Conservation (phyloP, 2,797 vertebrate species). For the Bovichtus diacanthus region DNA sequence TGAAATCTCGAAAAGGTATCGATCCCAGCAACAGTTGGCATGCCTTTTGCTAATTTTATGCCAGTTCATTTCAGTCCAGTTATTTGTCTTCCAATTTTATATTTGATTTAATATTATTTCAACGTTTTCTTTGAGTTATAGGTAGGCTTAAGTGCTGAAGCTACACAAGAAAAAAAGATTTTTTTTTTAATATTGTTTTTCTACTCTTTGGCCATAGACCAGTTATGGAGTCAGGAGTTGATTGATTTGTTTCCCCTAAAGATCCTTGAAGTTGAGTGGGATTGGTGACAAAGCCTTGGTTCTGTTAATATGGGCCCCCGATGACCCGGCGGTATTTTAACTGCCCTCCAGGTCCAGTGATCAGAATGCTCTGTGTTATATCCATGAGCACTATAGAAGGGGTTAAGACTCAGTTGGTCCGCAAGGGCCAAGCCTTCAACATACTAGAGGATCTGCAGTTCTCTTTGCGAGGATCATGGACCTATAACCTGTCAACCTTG, state of each 20-base stretch:
- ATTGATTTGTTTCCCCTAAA: constrained; percentile 83
- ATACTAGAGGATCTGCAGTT: constrained; percentile 70
- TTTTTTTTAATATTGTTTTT: constrained; percentile 42
- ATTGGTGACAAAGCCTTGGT: constrained; percentile 83
- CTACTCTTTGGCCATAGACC: constrained; percentile 37
- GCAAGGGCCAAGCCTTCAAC: constrained; percentile 78
- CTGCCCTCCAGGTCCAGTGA: constrained; percentile 74
- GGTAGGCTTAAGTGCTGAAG: constrained; percentile 5
- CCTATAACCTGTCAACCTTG: constrained; percentile 68
- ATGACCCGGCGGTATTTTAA: constrained; percentile 82
- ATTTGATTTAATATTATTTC: background rate
- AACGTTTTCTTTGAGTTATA: background rate
- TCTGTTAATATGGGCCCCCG: constrained; percentile 78
- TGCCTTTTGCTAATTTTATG: background rate
- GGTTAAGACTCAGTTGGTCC: constrained; percentile 77
- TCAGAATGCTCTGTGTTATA: constrained; percentile 73
- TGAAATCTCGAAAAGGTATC: background rate
- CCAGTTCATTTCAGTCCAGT: background rate
- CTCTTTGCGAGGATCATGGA: constrained; percentile 73
- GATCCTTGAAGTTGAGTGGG: constrained; percentile 76
- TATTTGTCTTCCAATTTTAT: background rate
- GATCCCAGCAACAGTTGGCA: background rate
- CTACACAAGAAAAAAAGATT: constrained; percentile 15
- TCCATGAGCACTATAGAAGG: constrained; percentile 61
- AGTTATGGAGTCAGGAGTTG: constrained; percentile 74